phyloP scores from a whole-genome alignment of 2,113 vertebrate species.

The Illadopsis cleaveri region DNA sequence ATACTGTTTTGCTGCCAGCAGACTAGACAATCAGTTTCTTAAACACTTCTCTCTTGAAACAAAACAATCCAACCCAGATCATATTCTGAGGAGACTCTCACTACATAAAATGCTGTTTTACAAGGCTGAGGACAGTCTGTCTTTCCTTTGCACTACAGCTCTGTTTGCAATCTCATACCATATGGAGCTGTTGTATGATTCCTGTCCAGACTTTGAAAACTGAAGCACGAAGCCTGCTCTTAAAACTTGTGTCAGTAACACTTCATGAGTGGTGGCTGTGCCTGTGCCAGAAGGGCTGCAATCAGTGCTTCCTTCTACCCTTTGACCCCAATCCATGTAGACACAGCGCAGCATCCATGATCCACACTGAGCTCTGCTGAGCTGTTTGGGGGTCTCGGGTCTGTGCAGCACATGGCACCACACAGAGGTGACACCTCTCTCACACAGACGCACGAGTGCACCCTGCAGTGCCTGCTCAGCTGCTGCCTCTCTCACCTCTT shows the following conservation, averaged over 20 bases:
- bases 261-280: not conserved
- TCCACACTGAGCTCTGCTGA: not conserved
- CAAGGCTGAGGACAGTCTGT: not conserved
- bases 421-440: not conserved
- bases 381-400: not conserved
- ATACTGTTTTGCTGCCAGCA: slow-evolving; percentile 12
- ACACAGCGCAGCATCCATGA: not conserved
- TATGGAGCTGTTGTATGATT: not conserved
- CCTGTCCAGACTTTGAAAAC: not conserved
- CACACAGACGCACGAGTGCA: not conserved
- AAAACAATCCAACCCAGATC: not conserved
- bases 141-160: not conserved
- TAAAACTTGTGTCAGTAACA: not conserved
- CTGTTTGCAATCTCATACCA: slow-evolving; percentile 31
- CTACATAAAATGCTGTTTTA: slow-evolving; percentile 11
- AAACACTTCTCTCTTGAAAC: not conserved
- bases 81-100: not conserved
- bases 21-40: not conserved
- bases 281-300: not conserved
- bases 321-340: not conserved
- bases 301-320: not conserved
- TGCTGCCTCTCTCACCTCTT: not conserved
- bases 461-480: not conserved
- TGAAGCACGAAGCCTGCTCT: not conserved
- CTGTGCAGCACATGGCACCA: not conserved